Base-by-base conservation (phyloP, 2,113 vertebrate species). In the Calyptomena viridis region DNA sequence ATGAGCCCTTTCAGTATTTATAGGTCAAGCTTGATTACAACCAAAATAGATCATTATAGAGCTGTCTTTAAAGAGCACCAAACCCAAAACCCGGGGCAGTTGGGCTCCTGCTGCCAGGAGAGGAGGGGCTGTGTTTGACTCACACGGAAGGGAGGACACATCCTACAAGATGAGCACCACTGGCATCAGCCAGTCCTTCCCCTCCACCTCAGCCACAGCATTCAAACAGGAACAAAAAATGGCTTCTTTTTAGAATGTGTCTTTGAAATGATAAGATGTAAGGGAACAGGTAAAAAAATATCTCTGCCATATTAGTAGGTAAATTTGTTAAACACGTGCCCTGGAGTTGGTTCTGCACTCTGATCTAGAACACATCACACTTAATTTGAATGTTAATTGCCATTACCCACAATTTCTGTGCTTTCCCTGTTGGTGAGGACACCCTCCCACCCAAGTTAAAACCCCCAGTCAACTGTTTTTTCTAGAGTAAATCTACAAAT, bases 11-110 rank as follows among this genome's bases (percentile, higher is more conserved):
- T 44, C 63, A 49, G 71, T 58, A 82, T 81, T 91, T 92, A 91
- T 49, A 88, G 93, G 87, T 84, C 82, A 74, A 59, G 82, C 62
- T 37, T 75, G 79, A 93, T 86, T 78, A 84, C 71, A 60, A 85
- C 62, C 86, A 83, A 90, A 88, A 64, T 2, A 78, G 87, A 73
- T 35, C 20, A 73, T 86, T 84, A 2, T 5, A 23, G 19, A 95
- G 94, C 78, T 71, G 88, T 62, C 88, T 71, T n/a, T 33, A 33
- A 44, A 39, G 35, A 84, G 37, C 84, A 62, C 4, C 19, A 44
- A 27, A 23, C 2, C 13, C 30, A 64, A 15, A 49, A 9, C 16
- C 7, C 56, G 16, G 4, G 72, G 40, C 82, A 80, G 79, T 9
- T 23, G 63, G 77, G 52, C 35, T 12, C 25, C 68, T 30, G 91